phyloP scores from a whole-genome alignment of 2,797 vertebrate genomes.

The Acanthurus leucopareius region DNA sequence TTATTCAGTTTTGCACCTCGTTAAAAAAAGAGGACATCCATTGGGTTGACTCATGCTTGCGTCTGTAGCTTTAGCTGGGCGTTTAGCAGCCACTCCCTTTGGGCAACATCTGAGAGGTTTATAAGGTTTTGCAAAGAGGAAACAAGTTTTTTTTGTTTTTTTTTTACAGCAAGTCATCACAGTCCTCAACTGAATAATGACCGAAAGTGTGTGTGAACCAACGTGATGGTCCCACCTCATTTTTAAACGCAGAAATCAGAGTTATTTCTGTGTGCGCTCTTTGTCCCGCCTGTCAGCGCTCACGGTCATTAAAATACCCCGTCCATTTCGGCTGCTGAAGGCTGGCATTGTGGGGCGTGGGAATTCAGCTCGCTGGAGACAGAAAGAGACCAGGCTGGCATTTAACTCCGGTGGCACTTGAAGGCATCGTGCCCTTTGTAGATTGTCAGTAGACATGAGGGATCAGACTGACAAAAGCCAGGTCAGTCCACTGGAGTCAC shows the following conservation, averaged over 20 bases:
- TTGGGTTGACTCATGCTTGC: slow-evolving; percentile 58
- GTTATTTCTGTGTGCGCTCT: slow-evolving; percentile 52
- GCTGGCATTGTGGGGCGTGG: slow-evolving; percentile 55
- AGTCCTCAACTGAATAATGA: slow-evolving; percentile 23
- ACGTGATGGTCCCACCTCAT: slow-evolving; percentile 28
- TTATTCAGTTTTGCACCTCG: slow-evolving; percentile 13
- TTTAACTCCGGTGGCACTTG: slow-evolving; percentile 39
- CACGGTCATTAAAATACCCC: slow-evolving; percentile 56
- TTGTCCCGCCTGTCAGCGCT: slow-evolving; percentile 53
- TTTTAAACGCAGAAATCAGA: slow-evolving; percentile 25
- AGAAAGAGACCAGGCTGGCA: slow-evolving; percentile 43
- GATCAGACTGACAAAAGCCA: slow-evolving; percentile 47
- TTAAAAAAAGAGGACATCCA: neutral
- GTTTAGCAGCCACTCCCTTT: slow-evolving; percentile 47
- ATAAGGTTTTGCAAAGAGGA: slow-evolving; percentile 44
- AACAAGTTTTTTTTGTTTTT: neutral
- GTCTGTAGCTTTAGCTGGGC: slow-evolving; percentile 6
- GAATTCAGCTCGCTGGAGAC: slow-evolving; percentile 32
- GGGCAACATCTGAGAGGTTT: slow-evolving; percentile 36
- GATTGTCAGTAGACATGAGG: slow-evolving; percentile 41
- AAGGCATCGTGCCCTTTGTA: slow-evolving; percentile 20
- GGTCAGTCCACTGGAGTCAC: slow-evolving; percentile 14
- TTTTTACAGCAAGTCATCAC: slow-evolving; percentile 18
- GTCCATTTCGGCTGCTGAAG: slow-evolving; percentile 40
- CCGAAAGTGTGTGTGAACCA: slow-evolving; percentile 13